Evolutionary conservation across 1,140 invertebrate species (phyloP), one percentile per base, ranked within the genome.

Genomic region (Sycophaga agraensis): DNA sequence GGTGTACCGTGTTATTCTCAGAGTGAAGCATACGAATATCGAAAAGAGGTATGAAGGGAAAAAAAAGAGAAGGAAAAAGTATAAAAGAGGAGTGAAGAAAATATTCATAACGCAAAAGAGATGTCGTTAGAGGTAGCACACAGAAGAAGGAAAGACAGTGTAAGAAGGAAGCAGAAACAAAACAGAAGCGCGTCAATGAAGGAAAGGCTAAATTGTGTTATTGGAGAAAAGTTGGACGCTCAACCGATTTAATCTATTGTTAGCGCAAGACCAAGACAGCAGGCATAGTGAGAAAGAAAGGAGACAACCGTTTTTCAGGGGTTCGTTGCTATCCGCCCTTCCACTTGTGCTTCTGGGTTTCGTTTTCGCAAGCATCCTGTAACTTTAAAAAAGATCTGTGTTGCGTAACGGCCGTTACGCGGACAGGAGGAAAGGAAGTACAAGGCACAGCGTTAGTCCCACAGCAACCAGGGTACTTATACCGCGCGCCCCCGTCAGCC

Each of bases 201-300:
- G 22, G 2, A 26, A 26, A 46, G 22, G 43, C 26, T 24, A n/a
- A 21, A 68, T 71, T 66, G 67, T 66, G 68, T 72, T 72, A 72
- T 72, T 68, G 68, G 69, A 70, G 68, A 68, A 72, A 49, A 71
- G 70, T 53, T 22, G 35, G 70, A 68, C 65, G 63, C 64, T 51
- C 60, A 59, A 68, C 55, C 63, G 64, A 68, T 72, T 69, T 73
- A 70, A 71, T 71, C 68, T 69, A 73, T 69, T 60, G 61, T 14
- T 51, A 61, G 39, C 50, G 58, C 64, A 65, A 62, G 58, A 54
- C 61, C 46, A 64, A 60, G n/a, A n/a, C n/a, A n/a, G n/a, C n/a
- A n/a, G n/a, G n/a, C n/a, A n/a, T n/a, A n/a, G n/a, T 22, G 16
- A 54, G 63, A 66, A 67, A 70, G 67, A 66, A 63, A 63, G 53